phyloP scores from a whole-genome alignment of 1,140 invertebrate species.

The Episyrphus balteatus region DNA sequence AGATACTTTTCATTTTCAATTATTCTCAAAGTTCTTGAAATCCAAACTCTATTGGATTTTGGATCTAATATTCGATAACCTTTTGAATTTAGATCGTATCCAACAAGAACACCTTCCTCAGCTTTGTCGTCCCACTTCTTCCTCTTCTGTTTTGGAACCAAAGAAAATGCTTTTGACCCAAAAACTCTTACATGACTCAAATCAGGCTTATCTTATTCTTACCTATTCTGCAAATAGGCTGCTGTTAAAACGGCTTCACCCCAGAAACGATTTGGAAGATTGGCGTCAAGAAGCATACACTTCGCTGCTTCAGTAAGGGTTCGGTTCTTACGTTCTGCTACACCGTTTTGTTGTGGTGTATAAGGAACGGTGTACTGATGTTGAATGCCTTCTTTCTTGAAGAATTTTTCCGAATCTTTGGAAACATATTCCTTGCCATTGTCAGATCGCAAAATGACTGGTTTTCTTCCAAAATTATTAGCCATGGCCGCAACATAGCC shows the following conservation, averaged over 20 bases:
- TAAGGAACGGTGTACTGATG: slow-evolving; percentile 20
- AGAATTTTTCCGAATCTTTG: slow-evolving; percentile 20
- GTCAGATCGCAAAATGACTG: slow-evolving; percentile 18
- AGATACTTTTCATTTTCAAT: too few species aligned
- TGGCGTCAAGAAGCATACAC: slow-evolving; percentile 15
- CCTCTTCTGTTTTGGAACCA: slow-evolving; percentile 12
- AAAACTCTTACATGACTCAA: slow-evolving; percentile 1
- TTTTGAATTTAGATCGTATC: slow-evolving; percentile 20
- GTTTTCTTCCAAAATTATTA: slow-evolving; percentile 17
- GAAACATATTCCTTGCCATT: slow-evolving; percentile 37
- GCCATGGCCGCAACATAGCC: slow-evolving; percentile 25
- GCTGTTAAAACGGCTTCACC: slow-evolving; percentile 36
- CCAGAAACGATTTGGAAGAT: slow-evolving; percentile 35
- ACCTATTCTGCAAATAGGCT: slow-evolving; percentile 5
- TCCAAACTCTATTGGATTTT: slow-evolving; percentile 14
- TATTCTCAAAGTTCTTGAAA: slow-evolving; percentile 20
- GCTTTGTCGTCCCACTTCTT: slow-evolving; percentile 17
- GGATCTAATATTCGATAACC: slow-evolving; percentile 20
- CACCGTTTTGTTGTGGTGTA: slow-evolving; percentile 31
- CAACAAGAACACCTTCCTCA: slow-evolving; percentile 20
- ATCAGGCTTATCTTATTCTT: neutral
- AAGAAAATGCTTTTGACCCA: slow-evolving; percentile 5
- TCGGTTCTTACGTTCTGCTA: slow-evolving; percentile 17
- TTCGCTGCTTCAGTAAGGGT: slow-evolving; percentile 11
- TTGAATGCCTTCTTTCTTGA: slow-evolving; percentile 22